phyloP scores from a whole-genome alignment of 2,888 invertebrate genomes.

The Leucozona laternaria region DNA sequence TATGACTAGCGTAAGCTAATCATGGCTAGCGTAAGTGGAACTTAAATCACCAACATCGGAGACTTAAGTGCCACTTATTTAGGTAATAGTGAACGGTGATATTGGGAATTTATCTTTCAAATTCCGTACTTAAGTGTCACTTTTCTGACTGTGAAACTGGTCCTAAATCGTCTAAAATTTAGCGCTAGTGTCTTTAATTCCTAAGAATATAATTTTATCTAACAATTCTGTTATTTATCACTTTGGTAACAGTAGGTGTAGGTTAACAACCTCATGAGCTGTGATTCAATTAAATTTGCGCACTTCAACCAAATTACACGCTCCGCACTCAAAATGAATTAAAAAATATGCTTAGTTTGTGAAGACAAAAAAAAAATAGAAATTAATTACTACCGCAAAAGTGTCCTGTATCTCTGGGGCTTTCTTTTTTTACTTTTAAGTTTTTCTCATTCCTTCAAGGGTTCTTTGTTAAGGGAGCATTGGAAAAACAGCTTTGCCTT shows the following conservation, averaged over 20 bases:
- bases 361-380: neutral
- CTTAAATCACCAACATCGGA: no score
- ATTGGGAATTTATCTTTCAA: no score
- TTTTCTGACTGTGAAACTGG: no score
- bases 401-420: constrained; percentile 28
- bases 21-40: no score
- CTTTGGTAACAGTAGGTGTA: neutral
- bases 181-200: no score
- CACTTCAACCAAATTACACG: constrained; percentile 12
- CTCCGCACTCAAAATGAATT: constrained; percentile 22
- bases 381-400: constrained; percentile 30
- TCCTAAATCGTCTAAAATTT: no score
- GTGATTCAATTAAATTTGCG: constrained; percentile 5
- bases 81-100: no score
- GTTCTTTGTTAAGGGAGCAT: constrained; percentile 21
- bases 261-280: constrained; percentile 16
- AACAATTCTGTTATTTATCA: neutral
- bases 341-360: constrained; percentile 20
- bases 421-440: neutral
- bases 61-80: no score
- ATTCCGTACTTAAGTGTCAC: no score
- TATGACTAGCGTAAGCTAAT: no score
- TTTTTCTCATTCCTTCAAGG: neutral
- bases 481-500: neutral
- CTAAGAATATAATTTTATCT: neutral